Percentiles rank a stretch among this genome's conserved stretches.
phyloP scores from a whole-genome alignment of 2,113 vertebrate species.

The Taurulus bubalis region DNA sequence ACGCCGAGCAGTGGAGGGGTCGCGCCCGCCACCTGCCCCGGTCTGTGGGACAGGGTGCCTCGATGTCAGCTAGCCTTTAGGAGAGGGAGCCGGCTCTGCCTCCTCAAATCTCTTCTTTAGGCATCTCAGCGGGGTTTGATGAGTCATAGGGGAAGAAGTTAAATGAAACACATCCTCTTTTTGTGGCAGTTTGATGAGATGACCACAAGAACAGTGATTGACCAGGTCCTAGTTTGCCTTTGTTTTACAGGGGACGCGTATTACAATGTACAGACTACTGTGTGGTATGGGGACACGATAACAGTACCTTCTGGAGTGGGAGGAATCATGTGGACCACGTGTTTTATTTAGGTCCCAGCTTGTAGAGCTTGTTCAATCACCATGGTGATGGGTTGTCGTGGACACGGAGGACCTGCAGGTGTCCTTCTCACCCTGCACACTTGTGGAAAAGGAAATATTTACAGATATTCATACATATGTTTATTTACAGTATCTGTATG shows the following conservation, averaged over 20 bases:
- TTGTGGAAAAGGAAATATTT: not conserved
- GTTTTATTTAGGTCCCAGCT: not conserved
- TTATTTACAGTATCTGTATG: not conserved
- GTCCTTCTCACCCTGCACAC: not conserved
- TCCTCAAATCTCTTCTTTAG: not conserved
- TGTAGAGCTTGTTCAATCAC: not conserved
- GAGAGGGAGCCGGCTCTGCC: not conserved
- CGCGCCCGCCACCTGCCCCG: conserved; percentile 41
- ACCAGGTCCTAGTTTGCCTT: not conserved
- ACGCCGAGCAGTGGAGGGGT: conserved; percentile 19
- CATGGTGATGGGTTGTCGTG: not conserved
- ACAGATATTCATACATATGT: not conserved
- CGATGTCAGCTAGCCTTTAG: not conserved
- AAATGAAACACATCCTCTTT: conserved; percentile 2
- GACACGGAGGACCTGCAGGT: not conserved
- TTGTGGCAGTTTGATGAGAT: not conserved
- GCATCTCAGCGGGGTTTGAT: not conserved
- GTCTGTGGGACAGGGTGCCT: not conserved
- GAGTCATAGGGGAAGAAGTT: not conserved
- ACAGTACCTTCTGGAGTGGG: not conserved
- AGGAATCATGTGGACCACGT: not conserved
- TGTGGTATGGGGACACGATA: not conserved
- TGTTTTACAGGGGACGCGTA: no score
- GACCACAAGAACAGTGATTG: not conserved
- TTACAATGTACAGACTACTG: not conserved